Base-by-base conservation (phyloP, 2,797 vertebrate genomes). In the Chiloscyllium punctatum region DNA sequence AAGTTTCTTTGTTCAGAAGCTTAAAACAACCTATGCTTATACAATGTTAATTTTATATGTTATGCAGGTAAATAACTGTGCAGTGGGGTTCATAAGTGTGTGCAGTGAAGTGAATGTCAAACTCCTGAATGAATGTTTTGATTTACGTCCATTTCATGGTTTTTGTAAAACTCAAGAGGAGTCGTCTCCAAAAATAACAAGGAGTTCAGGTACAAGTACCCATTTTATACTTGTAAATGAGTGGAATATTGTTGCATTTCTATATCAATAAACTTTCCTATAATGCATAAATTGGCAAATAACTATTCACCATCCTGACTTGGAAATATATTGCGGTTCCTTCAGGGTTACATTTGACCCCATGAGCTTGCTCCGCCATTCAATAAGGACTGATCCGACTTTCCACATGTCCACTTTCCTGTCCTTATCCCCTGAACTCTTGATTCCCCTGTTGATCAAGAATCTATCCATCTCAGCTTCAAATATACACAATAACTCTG, bases 61-160 rank as follows among this genome's bases (percentile, higher is more conserved):
- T 30, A 18, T 94, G 94, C 97, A 99, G 99, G 98, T 96, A 92
- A 97, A 97, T 25, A 98, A 97, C 13, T 51, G 37, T 48, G 97
- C 97, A 0, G 98, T 98, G 0, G 99, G 99, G 27, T 99, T 99
- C 96, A 98, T 99, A 97, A 98, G 97, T 0, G 96, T 98, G 42
- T 98, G 97, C 33, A 97, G 97, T 3, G 96, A 97, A 0, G 97
- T 98, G 33, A 97, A 99, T 68, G 1, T 98, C 96, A 96, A 97
- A 30, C 95, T 97, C 88, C 97, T 99, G 66, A 97, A 97, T 8
- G 95, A 97, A 0, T 97, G 97, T 96, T 99, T 98, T 96, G 97
- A 99, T 74, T 96, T 99, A 13, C 96, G 97, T 0, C 97, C 97
- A 77, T 99, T 98, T 96, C 97, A 98, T 0, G 97, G 98, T 77